Conservation (phyloP, 2,888 invertebrate species). For the Tupiocoris notatus region DNA sequence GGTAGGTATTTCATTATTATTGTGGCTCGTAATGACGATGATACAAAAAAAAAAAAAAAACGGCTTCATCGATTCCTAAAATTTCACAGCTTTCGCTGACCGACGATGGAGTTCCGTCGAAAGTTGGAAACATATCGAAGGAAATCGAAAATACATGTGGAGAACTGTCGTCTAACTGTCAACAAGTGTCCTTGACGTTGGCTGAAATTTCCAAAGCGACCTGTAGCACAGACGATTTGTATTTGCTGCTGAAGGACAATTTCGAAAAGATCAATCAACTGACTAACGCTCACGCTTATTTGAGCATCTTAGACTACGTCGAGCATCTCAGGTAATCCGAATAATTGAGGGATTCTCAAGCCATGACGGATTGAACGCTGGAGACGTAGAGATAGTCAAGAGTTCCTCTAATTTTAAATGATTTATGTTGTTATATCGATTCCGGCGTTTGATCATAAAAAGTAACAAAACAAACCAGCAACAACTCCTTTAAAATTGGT, state of each 20-base stretch:
- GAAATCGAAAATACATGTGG: constrained; percentile 60
- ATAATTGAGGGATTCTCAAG: too few relatives aligned
- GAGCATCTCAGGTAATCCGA: constrained; percentile 71
- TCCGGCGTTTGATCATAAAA: too few relatives aligned
- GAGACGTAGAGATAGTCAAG: too few relatives aligned
- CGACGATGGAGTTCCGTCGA: constrained; percentile 64
- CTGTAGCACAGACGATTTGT: constrained; percentile 35
- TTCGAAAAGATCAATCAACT: constrained; percentile 57
- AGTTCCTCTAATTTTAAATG: too few relatives aligned
- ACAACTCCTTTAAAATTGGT: too few relatives aligned
- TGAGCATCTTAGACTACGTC: constrained; percentile 68
- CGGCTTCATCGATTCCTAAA: too few relatives aligned
- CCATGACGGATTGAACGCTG: too few relatives aligned
- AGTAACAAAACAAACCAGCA: too few relatives aligned
- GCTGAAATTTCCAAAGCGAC: constrained; percentile 44
- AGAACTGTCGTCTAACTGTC: constrained; percentile 57
- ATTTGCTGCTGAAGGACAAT: constrained; percentile 53
- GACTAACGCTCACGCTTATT: constrained; percentile 63
- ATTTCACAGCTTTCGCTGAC: constrained; percentile 61
- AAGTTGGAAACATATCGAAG: constrained; percentile 63
- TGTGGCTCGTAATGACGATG: too few relatives aligned
- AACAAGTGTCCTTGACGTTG: constrained; percentile 52
- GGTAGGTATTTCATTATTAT: not conserved
- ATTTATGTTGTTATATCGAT: too few relatives aligned
- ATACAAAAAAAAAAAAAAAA: too few relatives aligned